Base-by-base conservation (phyloP, 2,888 invertebrate genomes). In the Orthosia incerta region DNA sequence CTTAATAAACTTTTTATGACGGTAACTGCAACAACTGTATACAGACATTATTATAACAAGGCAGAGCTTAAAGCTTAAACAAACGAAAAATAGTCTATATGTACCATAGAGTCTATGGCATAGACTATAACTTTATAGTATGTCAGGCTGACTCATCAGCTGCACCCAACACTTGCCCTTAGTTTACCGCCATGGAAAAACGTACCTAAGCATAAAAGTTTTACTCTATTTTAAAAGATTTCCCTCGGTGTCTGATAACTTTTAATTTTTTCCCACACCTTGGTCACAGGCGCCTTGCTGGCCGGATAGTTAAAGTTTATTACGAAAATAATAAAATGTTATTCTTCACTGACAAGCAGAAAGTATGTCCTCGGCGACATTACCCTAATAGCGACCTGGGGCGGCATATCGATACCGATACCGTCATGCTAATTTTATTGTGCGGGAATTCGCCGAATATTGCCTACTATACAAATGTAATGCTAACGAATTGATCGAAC, bases 341-440 rank as follows among this genome's bases (percentile, higher is more conserved):
- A 67, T 72, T 71, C 64, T 71, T 71, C 72, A 74, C 62, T 53
- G 78, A 60, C 71, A 61, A 60, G 62, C 76, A 74, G 68, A 76
- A 84, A 73, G 69, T 79, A 79, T 79, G 85, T 78, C 79, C 66
- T 74, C 75, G 68, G 31, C 51, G 60, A 72, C 65, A 87, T 87
- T 85, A 80, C 31, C 82, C 84, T 82, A 86, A 79, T 31, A 68
- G 74, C 59, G 79, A 85, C 74, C 70, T 56, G 69, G 62, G 76
- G 84, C 76, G 69, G 68, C 51, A 76, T 71, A 76, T 76, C 74
- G 76, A 80, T 82, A 83, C 55, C 74, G 76, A 80, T 82, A 83
- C 55, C 74, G 78, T 74, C 83, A 88, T 87, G 84, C 79, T 82
- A 88, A 89, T 89, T 76, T 73, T 73, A 85, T 87, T 88, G 88